Percentiles rank a stretch among this genome's conserved stretches.
Evolutionary conservation across 2,888 invertebrate species (phyloP).

Genomic region (Meteorus cinctellus): DNA sequence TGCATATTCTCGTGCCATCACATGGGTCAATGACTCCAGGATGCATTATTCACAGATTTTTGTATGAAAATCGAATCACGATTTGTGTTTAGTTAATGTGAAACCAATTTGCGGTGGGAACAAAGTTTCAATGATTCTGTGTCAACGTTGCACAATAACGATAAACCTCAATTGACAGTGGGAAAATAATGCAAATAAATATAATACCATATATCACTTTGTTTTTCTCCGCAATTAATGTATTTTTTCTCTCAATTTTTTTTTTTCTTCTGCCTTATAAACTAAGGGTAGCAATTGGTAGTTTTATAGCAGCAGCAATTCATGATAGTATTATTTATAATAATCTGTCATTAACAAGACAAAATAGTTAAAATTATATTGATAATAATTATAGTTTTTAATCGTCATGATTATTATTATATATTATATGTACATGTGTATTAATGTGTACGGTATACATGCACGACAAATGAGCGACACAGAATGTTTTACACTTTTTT

Average conservation of each 20-base stretch:
- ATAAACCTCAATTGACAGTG: background rate
- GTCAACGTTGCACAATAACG: conserved; percentile 10
- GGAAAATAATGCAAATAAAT: conserved; percentile 22
- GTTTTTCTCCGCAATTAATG: conserved; percentile 57
- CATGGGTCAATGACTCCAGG: conserved; percentile 53
- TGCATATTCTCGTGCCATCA: conserved; percentile 35
- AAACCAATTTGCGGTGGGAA: conserved; percentile 38
- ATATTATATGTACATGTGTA: conserved; percentile 61
- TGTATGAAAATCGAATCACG: conserved; percentile 39
- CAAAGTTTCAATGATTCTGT: conserved; percentile 3
- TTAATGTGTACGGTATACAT: conserved; percentile 52
- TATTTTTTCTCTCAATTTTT: conserved; percentile 51
- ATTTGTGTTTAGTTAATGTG: conserved; percentile 43
- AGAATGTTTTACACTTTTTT: conserved; percentile 28
- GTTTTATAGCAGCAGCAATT: conserved; percentile 59
- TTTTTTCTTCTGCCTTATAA: conserved; percentile 54
- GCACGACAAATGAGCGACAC: background rate
- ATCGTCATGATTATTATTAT: conserved; percentile 60
- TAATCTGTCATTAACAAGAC: conserved; percentile 48
- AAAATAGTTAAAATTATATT: conserved; percentile 64
- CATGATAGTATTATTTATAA: conserved; percentile 58
- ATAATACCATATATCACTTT: conserved; percentile 17
- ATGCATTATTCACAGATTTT: conserved; percentile 32
- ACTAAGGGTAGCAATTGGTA: conserved; percentile 62
- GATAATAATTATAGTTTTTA: conserved; percentile 62